Conservation (phyloP, 2,113 vertebrate species). For the Cephalopterus ornatus region DNA sequence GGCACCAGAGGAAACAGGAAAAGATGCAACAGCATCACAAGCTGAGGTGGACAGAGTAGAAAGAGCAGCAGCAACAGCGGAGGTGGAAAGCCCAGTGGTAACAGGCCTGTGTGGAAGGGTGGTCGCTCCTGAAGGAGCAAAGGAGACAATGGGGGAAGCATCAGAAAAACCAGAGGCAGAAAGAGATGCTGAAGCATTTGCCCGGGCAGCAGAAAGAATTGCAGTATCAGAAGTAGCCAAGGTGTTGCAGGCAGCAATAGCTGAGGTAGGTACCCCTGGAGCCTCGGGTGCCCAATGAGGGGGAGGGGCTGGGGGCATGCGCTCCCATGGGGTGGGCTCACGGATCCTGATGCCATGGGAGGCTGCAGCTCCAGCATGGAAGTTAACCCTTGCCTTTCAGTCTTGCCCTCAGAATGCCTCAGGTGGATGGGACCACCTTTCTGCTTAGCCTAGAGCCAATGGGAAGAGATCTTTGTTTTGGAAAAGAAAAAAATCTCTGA, state of each 20-base stretch:
- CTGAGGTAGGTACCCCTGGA: conserved; percentile 1
- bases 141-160: accelerated
- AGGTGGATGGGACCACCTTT: background rate
- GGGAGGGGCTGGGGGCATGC: background rate
- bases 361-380: background rate
- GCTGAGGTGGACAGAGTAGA: background rate
- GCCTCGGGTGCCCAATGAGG: background rate
- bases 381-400: background rate
- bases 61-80: background rate
- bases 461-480: background rate
- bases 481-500: background rate
- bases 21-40: background rate
- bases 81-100: background rate
- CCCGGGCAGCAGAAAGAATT: conserved; percentile 21
- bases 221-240: conserved; percentile 2
- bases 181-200: background rate
- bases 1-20: background rate
- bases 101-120: background rate
- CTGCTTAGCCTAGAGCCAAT: background rate
- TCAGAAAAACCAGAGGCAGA: background rate
- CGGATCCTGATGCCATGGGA: accelerated
- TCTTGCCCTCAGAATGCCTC: background rate
- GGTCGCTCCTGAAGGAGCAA: background rate
- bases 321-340: background rate
- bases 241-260: conserved; percentile 30